Percentiles rank a stretch among this genome's conserved stretches.
Evolutionary conservation across 2,888 invertebrate species (phyloP).

Genomic region (Prenolepis imparis): DNA sequence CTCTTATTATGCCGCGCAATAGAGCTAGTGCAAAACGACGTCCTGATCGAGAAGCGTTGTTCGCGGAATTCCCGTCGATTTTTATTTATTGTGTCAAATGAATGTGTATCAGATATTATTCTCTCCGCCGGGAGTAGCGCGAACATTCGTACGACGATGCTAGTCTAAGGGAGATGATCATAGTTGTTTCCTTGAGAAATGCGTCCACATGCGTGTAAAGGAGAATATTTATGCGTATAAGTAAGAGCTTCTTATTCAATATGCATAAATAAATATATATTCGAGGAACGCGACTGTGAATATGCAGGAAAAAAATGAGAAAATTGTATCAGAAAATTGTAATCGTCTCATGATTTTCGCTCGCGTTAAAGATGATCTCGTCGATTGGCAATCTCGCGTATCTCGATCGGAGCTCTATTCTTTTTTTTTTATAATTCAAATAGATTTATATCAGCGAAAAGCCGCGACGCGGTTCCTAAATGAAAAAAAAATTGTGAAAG

Average conservation of each 20-base stretch:
- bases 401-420: conserved; percentile 3
- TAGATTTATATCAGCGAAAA: not conserved
- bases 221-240: not conserved
- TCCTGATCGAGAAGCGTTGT: not conserved
- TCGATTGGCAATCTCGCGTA: not conserved
- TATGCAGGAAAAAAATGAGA: not conserved
- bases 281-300: not conserved
- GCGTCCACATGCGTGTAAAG: not conserved
- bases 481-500: not conserved
- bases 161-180: conserved; percentile 3
- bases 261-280: not conserved
- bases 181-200: not conserved
- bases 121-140: conserved; percentile 24
- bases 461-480: not conserved
- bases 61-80: not conserved
- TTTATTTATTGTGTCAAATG: not conserved
- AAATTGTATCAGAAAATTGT: conserved; percentile 22
- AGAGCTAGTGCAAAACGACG: not conserved
- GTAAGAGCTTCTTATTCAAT: not conserved
- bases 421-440: not conserved
- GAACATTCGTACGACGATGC: not conserved
- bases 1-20: not conserved
- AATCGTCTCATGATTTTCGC: not conserved
- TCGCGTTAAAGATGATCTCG: not conserved
- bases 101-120: not conserved